Evolutionary conservation across 2,888 invertebrate species (phyloP).

Genomic region (Aphrophora alni): DNA sequence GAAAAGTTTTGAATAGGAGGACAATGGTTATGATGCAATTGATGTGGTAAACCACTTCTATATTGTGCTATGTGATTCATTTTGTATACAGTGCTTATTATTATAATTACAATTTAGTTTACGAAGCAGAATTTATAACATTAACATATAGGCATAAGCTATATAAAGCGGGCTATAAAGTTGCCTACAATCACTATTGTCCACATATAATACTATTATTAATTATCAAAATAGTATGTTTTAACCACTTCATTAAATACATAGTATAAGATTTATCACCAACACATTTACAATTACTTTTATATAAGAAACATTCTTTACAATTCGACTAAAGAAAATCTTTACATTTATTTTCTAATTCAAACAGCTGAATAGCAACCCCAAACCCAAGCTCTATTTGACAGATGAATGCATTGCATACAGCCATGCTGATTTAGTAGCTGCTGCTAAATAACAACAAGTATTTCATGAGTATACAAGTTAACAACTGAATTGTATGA

Average conservation of each 20-base stretch:
- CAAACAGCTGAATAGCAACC: background rate
- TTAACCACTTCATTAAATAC: background rate
- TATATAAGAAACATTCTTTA: background rate
- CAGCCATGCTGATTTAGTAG: background rate
- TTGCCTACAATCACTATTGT: background rate
- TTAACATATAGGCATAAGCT: background rate
- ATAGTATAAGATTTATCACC: background rate
- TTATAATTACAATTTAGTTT: too few relatives aligned
- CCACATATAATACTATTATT: background rate
- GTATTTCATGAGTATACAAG: too few relatives aligned
- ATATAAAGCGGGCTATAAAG: background rate
- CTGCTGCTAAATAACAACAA: background rate
- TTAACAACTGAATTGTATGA: too few relatives aligned
- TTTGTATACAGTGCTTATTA: background rate
- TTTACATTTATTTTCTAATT: slow-evolving; percentile 6
- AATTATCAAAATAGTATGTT: background rate
- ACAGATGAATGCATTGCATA: background rate
- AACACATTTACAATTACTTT: background rate
- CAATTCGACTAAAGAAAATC: background rate
- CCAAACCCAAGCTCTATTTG: background rate
- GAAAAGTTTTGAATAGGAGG: slow-evolving; percentile 44
- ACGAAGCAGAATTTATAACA: background rate
- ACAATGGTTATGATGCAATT: slow-evolving; percentile 45
- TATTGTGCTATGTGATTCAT: slow-evolving; percentile 46
- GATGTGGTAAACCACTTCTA: slow-evolving; percentile 42